Percentiles rank a stretch among this genome's conserved stretches.
Evolutionary conservation across 2,113 vertebrate genomes (phyloP).

Genomic region (Taurulus bubalis): DNA sequence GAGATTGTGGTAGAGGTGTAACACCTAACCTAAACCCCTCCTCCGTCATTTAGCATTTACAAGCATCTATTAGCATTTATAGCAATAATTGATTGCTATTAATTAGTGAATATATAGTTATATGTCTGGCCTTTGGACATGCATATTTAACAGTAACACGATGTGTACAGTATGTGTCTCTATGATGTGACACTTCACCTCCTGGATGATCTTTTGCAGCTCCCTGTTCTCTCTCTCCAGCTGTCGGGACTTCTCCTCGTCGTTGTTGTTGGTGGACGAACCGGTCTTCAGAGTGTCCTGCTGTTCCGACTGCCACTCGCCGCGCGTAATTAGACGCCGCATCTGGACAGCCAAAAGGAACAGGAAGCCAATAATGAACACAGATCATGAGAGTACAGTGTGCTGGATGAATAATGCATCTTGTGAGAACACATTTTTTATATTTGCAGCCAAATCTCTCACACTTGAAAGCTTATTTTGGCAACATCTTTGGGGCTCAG

Average conservation of each 20-base stretch:
- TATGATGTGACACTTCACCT: constrained; percentile 81
- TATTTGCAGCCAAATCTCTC: constrained; percentile 13
- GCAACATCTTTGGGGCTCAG: background rate
- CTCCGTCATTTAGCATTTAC: background rate
- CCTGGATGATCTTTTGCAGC: constrained; percentile 95
- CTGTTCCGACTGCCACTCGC: constrained; percentile 97
- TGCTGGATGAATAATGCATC: constrained; percentile 25
- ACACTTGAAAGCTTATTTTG: background rate
- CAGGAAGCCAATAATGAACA: constrained; percentile 30
- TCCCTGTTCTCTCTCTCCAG: constrained; percentile 95
- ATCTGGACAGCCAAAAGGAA: constrained; percentile 81
- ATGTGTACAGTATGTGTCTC: background rate
- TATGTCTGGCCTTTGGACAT: background rate
- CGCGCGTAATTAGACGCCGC: constrained; percentile 93
- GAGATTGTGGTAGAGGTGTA: no score
- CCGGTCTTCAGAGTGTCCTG: constrained; percentile 98
- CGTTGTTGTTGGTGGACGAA: constrained; percentile 96
- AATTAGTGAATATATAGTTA: background rate
- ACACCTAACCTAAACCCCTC: background rate
- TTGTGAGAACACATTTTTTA: background rate
- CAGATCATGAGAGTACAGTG: background rate
- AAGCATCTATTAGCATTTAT: background rate
- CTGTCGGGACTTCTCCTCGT: constrained; percentile 95
- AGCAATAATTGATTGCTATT: background rate
- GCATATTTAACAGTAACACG: background rate